Evolutionary conservation across 1,140 invertebrate species (phyloP).

Genomic region (Tenebrio molitor): DNA sequence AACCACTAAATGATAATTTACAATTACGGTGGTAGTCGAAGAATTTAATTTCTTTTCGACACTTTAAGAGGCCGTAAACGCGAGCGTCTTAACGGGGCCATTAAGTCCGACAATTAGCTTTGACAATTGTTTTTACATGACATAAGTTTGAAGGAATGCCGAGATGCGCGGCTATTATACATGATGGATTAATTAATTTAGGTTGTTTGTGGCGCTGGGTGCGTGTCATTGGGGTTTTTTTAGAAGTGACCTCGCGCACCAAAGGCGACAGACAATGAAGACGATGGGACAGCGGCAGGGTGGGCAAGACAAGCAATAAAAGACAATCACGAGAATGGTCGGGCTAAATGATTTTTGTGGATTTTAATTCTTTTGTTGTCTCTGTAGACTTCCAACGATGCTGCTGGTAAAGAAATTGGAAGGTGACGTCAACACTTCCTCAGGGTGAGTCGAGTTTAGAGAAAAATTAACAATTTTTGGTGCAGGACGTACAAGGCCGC

Average conservation of each 20-base stretch:
- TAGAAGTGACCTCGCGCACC: not conserved
- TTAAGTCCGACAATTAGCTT: conserved; percentile 28
- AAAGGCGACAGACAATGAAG: conserved; percentile 4
- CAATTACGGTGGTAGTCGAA: not conserved
- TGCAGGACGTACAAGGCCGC: too few relatives aligned
- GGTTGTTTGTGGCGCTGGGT: conserved; percentile 28
- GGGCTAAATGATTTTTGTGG: too few relatives aligned
- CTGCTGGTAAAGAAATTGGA: too few relatives aligned
- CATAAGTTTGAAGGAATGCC: conserved; percentile 41
- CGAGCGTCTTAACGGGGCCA: not conserved
- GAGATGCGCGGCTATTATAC: not conserved
- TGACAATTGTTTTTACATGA: conserved; percentile 19
- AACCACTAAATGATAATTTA: not conserved
- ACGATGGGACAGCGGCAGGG: not conserved
- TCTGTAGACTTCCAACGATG: too few relatives aligned
- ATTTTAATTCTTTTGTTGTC: too few relatives aligned
- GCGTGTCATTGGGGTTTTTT: not conserved
- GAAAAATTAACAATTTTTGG: too few relatives aligned
- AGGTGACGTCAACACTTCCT: too few relatives aligned
- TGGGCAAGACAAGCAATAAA: not conserved
- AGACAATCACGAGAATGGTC: too few relatives aligned
- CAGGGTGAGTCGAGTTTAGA: too few relatives aligned
- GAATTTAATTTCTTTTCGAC: conserved; percentile 8
- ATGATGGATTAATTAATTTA: conserved; percentile 41
- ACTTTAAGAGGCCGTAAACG: conserved; percentile 25